These are phyloP conservation scores for Galerucella nymphaeae DNA, from an alignment of 2,888 invertebrate species.

Conservation along the genomic window DNA sequence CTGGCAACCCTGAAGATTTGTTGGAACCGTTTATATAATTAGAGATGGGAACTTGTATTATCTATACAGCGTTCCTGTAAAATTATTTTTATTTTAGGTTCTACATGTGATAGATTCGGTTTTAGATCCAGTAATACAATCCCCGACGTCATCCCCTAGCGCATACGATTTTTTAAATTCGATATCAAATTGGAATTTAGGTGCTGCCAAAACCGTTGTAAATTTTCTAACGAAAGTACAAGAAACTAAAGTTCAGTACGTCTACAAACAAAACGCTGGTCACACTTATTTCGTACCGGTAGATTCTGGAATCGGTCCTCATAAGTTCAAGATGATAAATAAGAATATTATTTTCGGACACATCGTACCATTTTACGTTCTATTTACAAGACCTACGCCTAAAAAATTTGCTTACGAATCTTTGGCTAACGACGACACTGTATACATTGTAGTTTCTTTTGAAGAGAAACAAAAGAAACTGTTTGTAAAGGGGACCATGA, in stretches of 20 bases:
- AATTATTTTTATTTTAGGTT: slow-evolving; percentile 68
- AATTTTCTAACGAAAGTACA: slow-evolving; percentile 77
- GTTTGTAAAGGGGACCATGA: slow-evolving; percentile 75
- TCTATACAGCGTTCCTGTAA: neutral
- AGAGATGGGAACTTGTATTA: too few relatives aligned
- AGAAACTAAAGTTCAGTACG: slow-evolving; percentile 73
- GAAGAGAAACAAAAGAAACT: slow-evolving; percentile 74
- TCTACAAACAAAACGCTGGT: slow-evolving; percentile 78
- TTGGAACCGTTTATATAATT: too few relatives aligned
- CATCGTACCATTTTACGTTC: slow-evolving; percentile 84
- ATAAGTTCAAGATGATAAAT: slow-evolving; percentile 73
- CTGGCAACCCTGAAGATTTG: too few relatives aligned
- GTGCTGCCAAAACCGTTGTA: slow-evolving; percentile 45
- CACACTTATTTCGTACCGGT: slow-evolving; percentile 91
- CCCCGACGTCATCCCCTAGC: slow-evolving; percentile 73
- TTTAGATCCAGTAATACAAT: slow-evolving; percentile 77
- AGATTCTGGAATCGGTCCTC: slow-evolving; percentile 83
- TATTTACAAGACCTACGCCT: slow-evolving; percentile 84
- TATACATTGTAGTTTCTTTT: slow-evolving; percentile 83
- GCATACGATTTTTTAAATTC: slow-evolving; percentile 81
- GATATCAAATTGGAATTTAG: slow-evolving; percentile 61
- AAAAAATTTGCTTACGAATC: slow-evolving; percentile 80
- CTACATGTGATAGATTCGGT: slow-evolving; percentile 88
- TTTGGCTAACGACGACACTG: slow-evolving; percentile 81
- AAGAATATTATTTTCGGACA: slow-evolving; percentile 86